Base-by-base conservation (phyloP, 2,888 invertebrate genomes). In the Ariolimax columbianus region DNA sequence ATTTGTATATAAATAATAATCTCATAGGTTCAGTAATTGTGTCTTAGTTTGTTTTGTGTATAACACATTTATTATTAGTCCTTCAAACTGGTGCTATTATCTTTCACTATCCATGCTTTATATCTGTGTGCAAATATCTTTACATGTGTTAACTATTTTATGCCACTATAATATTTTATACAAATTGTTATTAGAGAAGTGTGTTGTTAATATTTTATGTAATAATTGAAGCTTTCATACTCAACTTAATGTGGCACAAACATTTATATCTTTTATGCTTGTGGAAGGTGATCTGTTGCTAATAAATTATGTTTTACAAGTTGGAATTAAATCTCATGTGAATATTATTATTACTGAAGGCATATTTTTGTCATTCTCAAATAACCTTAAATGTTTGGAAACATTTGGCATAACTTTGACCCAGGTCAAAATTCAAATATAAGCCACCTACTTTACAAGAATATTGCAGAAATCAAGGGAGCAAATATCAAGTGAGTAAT, bases 61-160 rank as follows among this genome's bases (percentile, higher is more conserved):
- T 63, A n/a, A 3, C 59, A 26, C 59, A n/a, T n/a, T 30, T 9
- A 43, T 43, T 75, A 6, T 19, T 75, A 51, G 4, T 19, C 4
- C 51, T 47, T 51, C 33, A 75, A 75, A 47, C 7, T 75, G 75
- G 75, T 75, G 75, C 75, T 75, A 75, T 75, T 75, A 30, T 51
- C 23, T 51, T 11, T 14, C 23, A 30, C 19, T 51, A 47, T 33
- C 33, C 51, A n/a, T 75, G 73, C 75, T 75, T 51, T 75, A 51
- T 75, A 47, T 51, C 51, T 75, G 17, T 51, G n/a, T 73, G 51
- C 75, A 51, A 30, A 51, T 75, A 51, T 51, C 14, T 30, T 23
- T n/a, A 47, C 43, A 47, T 47, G 30, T 75, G 30, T 63, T 33
- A 9, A 55, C 33, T 66, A 17, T 73, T 43, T 73, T 43, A 40